Percentiles rank a stretch among this genome's conserved stretches.
Conservation (phyloP, 2,113 vertebrate species). For the Salvelinus namaycush region DNA sequence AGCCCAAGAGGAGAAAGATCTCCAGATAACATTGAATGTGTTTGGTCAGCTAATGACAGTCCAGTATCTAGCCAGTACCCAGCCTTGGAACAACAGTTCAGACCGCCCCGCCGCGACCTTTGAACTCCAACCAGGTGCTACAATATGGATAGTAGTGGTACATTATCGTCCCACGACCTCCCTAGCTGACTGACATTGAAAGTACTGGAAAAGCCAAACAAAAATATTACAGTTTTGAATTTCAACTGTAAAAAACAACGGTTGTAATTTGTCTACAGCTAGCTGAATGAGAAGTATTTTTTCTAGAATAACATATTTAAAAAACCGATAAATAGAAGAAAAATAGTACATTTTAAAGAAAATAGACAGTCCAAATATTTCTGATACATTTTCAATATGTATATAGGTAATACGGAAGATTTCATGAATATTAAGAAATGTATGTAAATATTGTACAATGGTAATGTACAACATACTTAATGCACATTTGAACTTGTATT, state of each 20-base stretch:
- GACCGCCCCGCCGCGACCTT: slow-evolving; percentile 23
- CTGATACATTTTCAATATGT: slow-evolving; percentile 99
- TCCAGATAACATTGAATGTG: slow-evolving; percentile 99
- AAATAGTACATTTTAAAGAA: slow-evolving; percentile 86
- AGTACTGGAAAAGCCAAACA: slow-evolving; percentile 83
- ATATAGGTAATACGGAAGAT: slow-evolving; percentile 96
- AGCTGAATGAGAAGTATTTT: slow-evolving; percentile 85
- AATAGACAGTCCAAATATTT: slow-evolving; percentile 99
- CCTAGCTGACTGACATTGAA: slow-evolving; percentile 60
- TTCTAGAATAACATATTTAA: slow-evolving; percentile 87
- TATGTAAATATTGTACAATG: slow-evolving; percentile 99
- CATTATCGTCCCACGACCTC: slow-evolving; percentile 63
- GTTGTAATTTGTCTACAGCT: slow-evolving; percentile 86
- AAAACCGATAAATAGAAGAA: slow-evolving; percentile 74
- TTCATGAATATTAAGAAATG: slow-evolving; percentile 87
- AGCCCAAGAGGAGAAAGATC: slow-evolving; percentile 98
- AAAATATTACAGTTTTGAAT: slow-evolving; percentile 56
- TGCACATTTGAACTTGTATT: slow-evolving; percentile 99
- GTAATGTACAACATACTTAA: slow-evolving; percentile 99
- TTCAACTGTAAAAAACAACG: slow-evolving; percentile 65
- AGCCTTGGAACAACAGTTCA: slow-evolving; percentile 61
- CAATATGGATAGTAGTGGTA: slow-evolving; percentile 66
- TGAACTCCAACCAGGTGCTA: slow-evolving; percentile 71
- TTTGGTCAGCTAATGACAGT: slow-evolving; percentile 64
- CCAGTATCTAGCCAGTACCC: slow-evolving; percentile 57